A percentile compares a stretch with the other conserved stretches of the same genome.
Evolutionary conservation across 2,797 vertebrate genomes (phyloP).

Genomic region (Anguilla pacifica): DNA sequence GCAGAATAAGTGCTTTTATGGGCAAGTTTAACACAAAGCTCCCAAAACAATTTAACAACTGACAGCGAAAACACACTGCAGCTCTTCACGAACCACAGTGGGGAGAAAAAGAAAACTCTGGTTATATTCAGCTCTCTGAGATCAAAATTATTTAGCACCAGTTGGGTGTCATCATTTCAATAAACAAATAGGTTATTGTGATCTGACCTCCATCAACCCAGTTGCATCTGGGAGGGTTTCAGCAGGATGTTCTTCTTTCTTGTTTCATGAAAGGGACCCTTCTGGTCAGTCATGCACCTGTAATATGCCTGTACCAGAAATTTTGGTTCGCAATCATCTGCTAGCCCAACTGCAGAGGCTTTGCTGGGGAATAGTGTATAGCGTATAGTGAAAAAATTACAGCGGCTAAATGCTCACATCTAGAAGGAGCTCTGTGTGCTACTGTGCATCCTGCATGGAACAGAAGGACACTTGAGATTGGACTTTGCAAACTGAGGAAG

Average conservation of each 20-base stretch:
- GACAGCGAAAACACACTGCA: constrained; percentile 11
- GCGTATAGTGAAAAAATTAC: not conserved
- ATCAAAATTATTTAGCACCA: constrained; percentile 45
- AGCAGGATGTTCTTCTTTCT: too few species aligned
- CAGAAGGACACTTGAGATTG: not conserved
- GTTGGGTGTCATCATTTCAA: not conserved
- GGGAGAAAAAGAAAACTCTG: constrained; percentile 22
- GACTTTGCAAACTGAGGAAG: not conserved
- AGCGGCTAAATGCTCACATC: not conserved
- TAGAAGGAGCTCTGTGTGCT: not conserved
- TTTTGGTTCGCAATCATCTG: not conserved
- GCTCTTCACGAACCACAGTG: constrained; percentile 19
- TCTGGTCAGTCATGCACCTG: not conserved
- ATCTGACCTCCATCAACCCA: not conserved
- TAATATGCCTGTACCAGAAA: not conserved
- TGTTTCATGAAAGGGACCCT: too few species aligned
- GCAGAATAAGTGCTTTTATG: constrained; percentile 61
- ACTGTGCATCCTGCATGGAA: not conserved
- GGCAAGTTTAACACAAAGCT: constrained; percentile 60
- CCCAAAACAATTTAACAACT: constrained; percentile 38
- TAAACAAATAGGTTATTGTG: not conserved
- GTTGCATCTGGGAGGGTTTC: not conserved
- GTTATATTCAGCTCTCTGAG: constrained; percentile 38
- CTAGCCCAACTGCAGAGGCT: not conserved
- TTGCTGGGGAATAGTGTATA: not conserved